Base-by-base conservation (phyloP, 2,797 vertebrate genomes). In the Anguilla marmorata region DNA sequence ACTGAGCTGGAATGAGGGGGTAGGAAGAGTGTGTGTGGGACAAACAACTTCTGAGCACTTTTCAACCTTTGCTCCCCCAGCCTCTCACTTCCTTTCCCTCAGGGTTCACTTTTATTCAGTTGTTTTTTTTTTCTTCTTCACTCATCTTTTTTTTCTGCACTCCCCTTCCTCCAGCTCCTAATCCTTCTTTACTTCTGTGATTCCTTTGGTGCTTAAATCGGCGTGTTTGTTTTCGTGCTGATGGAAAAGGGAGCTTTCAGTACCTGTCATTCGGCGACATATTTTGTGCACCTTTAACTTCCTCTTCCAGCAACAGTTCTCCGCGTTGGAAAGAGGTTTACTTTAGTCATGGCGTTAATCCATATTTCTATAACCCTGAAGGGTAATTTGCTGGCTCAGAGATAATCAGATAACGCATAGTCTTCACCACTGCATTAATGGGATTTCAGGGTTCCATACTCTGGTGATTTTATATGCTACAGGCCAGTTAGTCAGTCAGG, bases 121-220 rank as follows among this genome's bases (percentile, higher is more conserved):
- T 41, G 2, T 37, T 41, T 69, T 6, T 27, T 69, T 69, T n/a
- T 27, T 27, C n/a, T 69, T 69, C 58, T 30, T 9, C n/a, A 11
- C 9, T 8, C 66, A 1, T 72, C n/a, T 72, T 30, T 37, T 50
- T 80, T 80, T 41, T 50, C 76, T 50, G 21, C 60, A 3, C 72
- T 30, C 72, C 66, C 37, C 37, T 74, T 14, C 69, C 11, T 74
- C 11, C 69, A 33, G 27, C 50, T 50, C 7, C 24, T 82, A 50
- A 82, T 50, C 79, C 79, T n/a, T 50, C 45, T 82, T 82, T 82
- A 82, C 45, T n/a, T 50, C 79, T 48, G 37, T 50, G 79, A 48
- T 50, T 45, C 45, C 24, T 82, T 82, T 82, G 79, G 50, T 82
- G 79, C 79, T 82, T 11, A 82, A 82, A 82, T 48, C 21, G 79